Evolutionary conservation across 2,888 invertebrate species (phyloP).

Genomic region (Ametastegia equiseti): DNA sequence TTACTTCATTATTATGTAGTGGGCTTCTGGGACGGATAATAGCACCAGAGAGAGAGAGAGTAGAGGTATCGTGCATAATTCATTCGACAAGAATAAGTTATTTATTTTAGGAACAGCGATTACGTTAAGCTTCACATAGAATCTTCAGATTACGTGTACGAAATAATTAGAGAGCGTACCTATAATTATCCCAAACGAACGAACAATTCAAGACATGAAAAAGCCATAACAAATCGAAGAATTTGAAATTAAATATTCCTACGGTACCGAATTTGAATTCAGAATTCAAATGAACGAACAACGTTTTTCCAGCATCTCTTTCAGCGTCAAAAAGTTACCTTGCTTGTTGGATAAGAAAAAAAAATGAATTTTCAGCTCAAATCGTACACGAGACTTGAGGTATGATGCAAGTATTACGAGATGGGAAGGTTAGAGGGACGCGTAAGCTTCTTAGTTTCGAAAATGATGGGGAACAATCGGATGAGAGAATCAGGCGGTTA

Average conservation of each 20-base stretch:
- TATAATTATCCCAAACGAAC: no score
- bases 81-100: background rate
- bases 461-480: conserved; percentile 1
- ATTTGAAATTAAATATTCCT: no score
- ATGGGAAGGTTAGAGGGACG: background rate
- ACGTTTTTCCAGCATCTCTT: no score
- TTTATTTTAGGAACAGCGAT: background rate
- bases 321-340: background rate
- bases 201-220: no score
- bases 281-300: no score
- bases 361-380: background rate
- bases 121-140: background rate
- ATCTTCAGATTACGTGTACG: background rate
- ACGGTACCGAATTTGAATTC: no score
- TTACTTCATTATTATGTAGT: background rate
- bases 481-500: conserved; percentile 12
- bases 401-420: background rate
- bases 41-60: background rate
- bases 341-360: background rate
- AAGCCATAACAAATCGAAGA: no score
- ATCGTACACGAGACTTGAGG: background rate
- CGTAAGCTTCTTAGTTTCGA: conserved; percentile 22
- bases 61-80: conserved; percentile 8
- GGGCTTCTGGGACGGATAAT: background rate
- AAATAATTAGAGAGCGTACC: no score